A percentile compares a stretch with the other conserved stretches of the same genome.
Evolutionary conservation across 2,888 invertebrate genomes (phyloP).

Genomic region (Anodontia alba): DNA sequence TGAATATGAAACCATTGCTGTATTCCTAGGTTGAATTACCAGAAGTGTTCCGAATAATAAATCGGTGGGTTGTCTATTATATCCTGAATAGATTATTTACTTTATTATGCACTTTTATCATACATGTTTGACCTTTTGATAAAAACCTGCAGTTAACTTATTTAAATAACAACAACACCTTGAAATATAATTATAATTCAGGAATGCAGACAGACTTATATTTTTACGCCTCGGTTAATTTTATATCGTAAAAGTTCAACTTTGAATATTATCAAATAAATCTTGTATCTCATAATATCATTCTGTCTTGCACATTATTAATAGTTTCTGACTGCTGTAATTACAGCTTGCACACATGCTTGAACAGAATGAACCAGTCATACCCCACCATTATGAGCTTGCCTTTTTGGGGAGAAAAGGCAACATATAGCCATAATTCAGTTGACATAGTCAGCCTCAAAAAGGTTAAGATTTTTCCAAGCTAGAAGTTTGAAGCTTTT

Average conservation of each 20-base stretch:
- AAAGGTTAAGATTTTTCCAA: too few relatives aligned
- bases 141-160: slow-evolving; percentile 1
- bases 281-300: background rate
- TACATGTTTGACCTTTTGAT: background rate
- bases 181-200: background rate
- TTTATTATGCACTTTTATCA: background rate
- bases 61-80: background rate
- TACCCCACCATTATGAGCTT: too few relatives aligned
- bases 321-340: too few relatives aligned
- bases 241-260: background rate
- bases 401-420: too few relatives aligned
- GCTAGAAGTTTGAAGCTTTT: too few relatives aligned
- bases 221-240: background rate
- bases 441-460: too few relatives aligned
- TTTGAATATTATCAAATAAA: slow-evolving; percentile 8
- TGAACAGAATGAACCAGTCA: too few relatives aligned
- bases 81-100: background rate
- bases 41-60: too few relatives aligned
- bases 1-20: too few relatives aligned
- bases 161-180: slow-evolving; percentile 7
- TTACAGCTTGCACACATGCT: too few relatives aligned
- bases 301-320: background rate
- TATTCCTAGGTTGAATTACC: too few relatives aligned
- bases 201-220: slow-evolving; percentile 14
- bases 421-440: too few relatives aligned